These are phyloP conservation scores for Odontomachus brunneus DNA, from an alignment of 1,140 invertebrate genomes.

Conservation along the genomic window DNA sequence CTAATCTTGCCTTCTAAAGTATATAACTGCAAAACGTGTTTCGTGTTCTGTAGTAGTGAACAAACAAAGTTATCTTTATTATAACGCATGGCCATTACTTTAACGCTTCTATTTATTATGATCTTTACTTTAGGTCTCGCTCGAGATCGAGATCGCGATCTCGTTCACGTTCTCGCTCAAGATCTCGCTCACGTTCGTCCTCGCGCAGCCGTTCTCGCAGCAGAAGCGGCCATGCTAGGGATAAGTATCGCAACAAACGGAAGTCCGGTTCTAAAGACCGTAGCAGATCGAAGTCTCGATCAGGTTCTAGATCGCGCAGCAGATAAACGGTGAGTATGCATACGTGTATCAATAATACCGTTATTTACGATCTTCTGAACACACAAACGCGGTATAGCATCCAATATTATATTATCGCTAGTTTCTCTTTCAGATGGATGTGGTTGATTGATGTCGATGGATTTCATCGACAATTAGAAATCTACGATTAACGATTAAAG, in stretches of 20 bases:
- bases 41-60: conserved; percentile 12
- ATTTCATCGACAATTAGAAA: conserved; percentile 6
- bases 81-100: conserved; percentile 16
- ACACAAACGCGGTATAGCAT: no score
- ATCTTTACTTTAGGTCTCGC: conserved; percentile 82
- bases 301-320: conserved; percentile 81
- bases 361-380: no score
- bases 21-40: background rate
- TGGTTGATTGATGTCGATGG: no score
- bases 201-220: conserved; percentile 85
- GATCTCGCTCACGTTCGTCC: conserved; percentile 84
- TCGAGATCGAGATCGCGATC: conserved; percentile 84
- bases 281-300: conserved; percentile 82
- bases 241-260: conserved; percentile 85
- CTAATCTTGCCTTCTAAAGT: conserved; percentile 27
- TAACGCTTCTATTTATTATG: conserved; percentile 70
- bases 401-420: no score
- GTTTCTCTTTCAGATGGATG: no score
- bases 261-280: conserved; percentile 85
- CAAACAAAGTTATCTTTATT: conserved; percentile 45
- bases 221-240: conserved; percentile 73
- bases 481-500: conserved; percentile 1
- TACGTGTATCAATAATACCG: no score
- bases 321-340: conserved; percentile 77
- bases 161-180: conserved; percentile 83